phyloP scores from a whole-genome alignment of 2,113 vertebrate species.

The Chlorocebus sabaeus region DNA sequence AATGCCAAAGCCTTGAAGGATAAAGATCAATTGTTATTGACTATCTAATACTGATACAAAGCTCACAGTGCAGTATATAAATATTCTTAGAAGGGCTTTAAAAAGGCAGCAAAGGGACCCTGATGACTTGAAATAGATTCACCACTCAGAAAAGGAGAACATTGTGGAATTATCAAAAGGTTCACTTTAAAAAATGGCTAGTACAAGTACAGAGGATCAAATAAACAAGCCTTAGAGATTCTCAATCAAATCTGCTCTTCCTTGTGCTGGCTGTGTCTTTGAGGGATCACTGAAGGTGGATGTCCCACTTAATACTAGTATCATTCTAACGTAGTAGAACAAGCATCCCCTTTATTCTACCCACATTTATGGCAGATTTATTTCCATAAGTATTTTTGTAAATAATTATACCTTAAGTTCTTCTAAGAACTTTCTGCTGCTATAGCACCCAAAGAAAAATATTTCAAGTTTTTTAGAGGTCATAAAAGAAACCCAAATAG shows the following conservation, averaged over 20 bases:
- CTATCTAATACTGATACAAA: neutral
- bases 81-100: constrained; percentile 6
- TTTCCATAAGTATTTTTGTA: constrained; percentile 19
- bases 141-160: constrained; percentile 24
- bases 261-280: neutral
- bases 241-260: neutral
- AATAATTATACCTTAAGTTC: neutral
- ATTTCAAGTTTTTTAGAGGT: neutral
- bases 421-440: neutral
- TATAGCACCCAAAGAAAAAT: neutral
- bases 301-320: neutral
- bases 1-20: constrained; percentile 7
- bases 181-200: neutral
- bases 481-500: neutral
- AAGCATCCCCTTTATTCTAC: neutral
- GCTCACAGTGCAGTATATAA: neutral
- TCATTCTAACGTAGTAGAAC: neutral
- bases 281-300: neutral
- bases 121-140: neutral
- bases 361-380: neutral
- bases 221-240: neutral
- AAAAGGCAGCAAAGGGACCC: neutral
- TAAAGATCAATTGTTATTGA: constrained; percentile 17
- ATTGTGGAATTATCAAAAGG: constrained; percentile 12
- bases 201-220: neutral